Percentiles rank a stretch among this genome's conserved stretches.
Conservation (phyloP, 2,888 invertebrate genomes). For the Acronicta leporina region DNA sequence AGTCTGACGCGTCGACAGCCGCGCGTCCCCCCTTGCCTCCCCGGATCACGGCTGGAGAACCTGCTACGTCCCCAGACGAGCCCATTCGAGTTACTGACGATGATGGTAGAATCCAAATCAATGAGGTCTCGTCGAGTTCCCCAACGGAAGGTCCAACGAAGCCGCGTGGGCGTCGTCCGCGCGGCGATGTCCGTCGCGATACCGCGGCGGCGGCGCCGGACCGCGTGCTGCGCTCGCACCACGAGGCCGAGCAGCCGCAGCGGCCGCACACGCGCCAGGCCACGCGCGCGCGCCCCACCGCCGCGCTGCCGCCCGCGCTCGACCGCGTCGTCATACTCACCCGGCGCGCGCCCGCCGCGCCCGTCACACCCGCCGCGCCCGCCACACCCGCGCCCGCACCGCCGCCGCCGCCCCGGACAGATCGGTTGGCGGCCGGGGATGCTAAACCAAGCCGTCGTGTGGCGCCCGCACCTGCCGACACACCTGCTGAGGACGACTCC, state of each 20-base stretch:
- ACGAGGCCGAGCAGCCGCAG: constrained; percentile 70
- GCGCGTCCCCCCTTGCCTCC: constrained; percentile 43
- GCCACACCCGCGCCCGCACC: constrained; percentile 47
- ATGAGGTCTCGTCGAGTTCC: constrained; percentile 91
- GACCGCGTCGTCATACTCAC: constrained; percentile 79
- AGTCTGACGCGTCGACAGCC: constrained; percentile 30
- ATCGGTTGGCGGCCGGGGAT: constrained; percentile 43
- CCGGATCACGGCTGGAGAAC: constrained; percentile 34
- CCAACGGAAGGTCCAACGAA: constrained; percentile 80
- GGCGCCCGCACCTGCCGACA: constrained; percentile 51
- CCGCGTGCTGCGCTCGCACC: constrained; percentile 84
- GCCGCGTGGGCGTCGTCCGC: constrained; percentile 69
- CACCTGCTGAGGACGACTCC: constrained; percentile 55
- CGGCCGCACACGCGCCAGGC: constrained; percentile 73
- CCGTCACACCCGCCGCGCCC: constrained; percentile 58
- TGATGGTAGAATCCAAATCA: constrained; percentile 90
- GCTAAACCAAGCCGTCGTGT: constrained; percentile 45
- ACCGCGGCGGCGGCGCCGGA: constrained; percentile 62
- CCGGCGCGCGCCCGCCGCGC: constrained; percentile 65
- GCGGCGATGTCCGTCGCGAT: constrained; percentile 63
- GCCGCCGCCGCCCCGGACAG: constrained; percentile 50
- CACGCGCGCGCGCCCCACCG: constrained; percentile 55
- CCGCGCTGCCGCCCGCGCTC: constrained; percentile 47
- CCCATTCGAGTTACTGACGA: constrained; percentile 49
- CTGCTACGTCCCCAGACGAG: constrained; percentile 22